These are phyloP conservation scores for Seriola rivoliana DNA, from an alignment of 2,113 vertebrate species.

Conservation along the genomic window DNA sequence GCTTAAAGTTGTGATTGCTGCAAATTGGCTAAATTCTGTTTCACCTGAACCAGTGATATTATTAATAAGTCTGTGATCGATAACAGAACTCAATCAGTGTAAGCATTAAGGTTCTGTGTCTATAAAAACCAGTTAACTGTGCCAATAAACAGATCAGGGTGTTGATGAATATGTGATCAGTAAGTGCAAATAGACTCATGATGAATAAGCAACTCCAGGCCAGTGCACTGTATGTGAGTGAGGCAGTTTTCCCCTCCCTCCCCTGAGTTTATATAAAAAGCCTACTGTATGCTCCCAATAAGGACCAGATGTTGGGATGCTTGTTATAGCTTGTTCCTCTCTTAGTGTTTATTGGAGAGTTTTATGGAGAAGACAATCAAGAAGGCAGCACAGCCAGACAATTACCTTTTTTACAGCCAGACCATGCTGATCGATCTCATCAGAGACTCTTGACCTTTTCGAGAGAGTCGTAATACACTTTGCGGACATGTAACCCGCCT, in stretches of 20 bases:
- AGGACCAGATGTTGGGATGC: slow-evolving; percentile 43
- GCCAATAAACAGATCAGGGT: background rate
- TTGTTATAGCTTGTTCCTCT: slow-evolving; percentile 16
- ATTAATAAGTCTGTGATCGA: background rate
- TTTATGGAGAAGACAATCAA: slow-evolving; percentile 56
- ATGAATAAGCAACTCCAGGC: slow-evolving; percentile 4
- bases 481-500: slow-evolving; percentile 27
- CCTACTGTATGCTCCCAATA: slow-evolving; percentile 22
- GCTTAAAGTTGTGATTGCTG: background rate
- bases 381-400: slow-evolving; percentile 40
- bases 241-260: background rate
- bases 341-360: slow-evolving; percentile 36
- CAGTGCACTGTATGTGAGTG: background rate
- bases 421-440: slow-evolving; percentile 63
- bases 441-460: slow-evolving; percentile 67
- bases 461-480: slow-evolving; percentile 52
- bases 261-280: slow-evolving; percentile 25
- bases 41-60: background rate
- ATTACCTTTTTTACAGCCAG: slow-evolving; percentile 62
- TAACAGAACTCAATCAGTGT: background rate
- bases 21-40: background rate
- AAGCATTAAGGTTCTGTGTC: background rate
- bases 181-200: background rate
- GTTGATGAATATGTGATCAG: background rate
- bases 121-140: background rate